A percentile compares a stretch with the other conserved stretches of the same genome.
phyloP scores from a whole-genome alignment of 2,888 invertebrate genomes.

The Sepiola atlantica region DNA sequence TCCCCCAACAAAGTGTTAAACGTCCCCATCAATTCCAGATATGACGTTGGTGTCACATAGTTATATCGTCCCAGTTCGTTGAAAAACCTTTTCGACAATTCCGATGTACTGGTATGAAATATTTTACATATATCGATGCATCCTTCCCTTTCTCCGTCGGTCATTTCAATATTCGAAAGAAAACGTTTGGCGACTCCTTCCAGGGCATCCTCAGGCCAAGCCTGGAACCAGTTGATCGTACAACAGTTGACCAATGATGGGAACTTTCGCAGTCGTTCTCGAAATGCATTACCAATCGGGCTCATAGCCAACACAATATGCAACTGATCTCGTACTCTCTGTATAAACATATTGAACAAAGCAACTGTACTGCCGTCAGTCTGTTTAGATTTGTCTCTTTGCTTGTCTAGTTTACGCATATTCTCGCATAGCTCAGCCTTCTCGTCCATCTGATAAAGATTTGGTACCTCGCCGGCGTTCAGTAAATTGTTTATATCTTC shows the following conservation, averaged over 20 bases:
- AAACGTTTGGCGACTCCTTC: constrained; percentile 89
- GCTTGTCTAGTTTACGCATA: constrained; percentile 88
- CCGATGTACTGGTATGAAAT: constrained; percentile 86
- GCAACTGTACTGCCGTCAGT: constrained; percentile 90
- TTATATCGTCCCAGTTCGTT: constrained; percentile 82
- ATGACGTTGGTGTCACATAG: constrained; percentile 93
- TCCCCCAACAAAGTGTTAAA: constrained; percentile 85
- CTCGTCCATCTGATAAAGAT: constrained; percentile 87
- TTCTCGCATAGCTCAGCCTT: constrained; percentile 92
- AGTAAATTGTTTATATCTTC: constrained; percentile 92
- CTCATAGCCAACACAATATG: constrained; percentile 92
- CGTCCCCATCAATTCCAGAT: constrained; percentile 89
- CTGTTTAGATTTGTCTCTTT: constrained; percentile 76
- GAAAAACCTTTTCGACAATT: constrained; percentile 78
- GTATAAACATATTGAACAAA: constrained; percentile 90
- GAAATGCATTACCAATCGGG: constrained; percentile 87
- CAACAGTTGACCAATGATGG: constrained; percentile 93
- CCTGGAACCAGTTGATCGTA: constrained; percentile 93
- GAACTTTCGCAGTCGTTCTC: constrained; percentile 84
- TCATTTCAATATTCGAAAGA: constrained; percentile 84
- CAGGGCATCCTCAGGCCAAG: constrained; percentile 93
- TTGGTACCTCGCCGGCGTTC: constrained; percentile 93
- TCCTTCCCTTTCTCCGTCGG: constrained; percentile 81
- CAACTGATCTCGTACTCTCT: constrained; percentile 88
- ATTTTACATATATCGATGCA: constrained; percentile 90